Base-by-base conservation (phyloP, 2,113 vertebrate species). In the Megaleporinus macrocephalus region DNA sequence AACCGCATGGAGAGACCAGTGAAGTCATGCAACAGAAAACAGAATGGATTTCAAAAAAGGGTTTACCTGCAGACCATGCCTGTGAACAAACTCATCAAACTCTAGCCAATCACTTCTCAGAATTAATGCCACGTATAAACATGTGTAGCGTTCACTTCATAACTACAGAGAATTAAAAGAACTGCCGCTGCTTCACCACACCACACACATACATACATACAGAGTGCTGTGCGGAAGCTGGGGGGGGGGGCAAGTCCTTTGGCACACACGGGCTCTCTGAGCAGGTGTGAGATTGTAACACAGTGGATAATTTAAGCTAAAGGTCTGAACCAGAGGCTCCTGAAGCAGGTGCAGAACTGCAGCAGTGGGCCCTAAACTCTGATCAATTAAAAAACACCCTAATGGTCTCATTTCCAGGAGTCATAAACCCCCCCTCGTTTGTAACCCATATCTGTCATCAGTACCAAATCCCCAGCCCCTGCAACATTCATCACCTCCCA, bases 401-500 rank as follows among this genome's bases (percentile, higher is more conserved):
- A 82, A 86, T 63, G 68, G 79, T 78, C 76, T 62, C 80, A 84
- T 82, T 85, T 77, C 83, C 49, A 59, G 49, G 72, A 81, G 51
- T 51, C 73, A 81, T 84, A 87, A 80, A 72, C 61, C 76, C 70
- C 61, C 15, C 5, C 70, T 83, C 76, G 69, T 88, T 86, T 85
- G 81, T 83, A 86, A 84, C 65, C 79, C 79, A 62, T 88, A 88
- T 86, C 80, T 86, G 87, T 84, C 87, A 88, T 84, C 80, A 75
- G 57, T 81, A 78, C 69, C 41, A 44, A 44, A 36, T 36, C 33
- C 33, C 33, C 61, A 57, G 27, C 53, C 62, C 41, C 55, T 68
- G 78, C 69, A 44, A 44, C 27, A 62, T 66, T 84, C 84, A 86
- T 69, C 88, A 81, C n/a, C 29, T 41, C 24, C 66, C 24, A 24